Base-by-base conservation (phyloP, 2,113 vertebrate genomes). In the Tonatia bakeri region DNA sequence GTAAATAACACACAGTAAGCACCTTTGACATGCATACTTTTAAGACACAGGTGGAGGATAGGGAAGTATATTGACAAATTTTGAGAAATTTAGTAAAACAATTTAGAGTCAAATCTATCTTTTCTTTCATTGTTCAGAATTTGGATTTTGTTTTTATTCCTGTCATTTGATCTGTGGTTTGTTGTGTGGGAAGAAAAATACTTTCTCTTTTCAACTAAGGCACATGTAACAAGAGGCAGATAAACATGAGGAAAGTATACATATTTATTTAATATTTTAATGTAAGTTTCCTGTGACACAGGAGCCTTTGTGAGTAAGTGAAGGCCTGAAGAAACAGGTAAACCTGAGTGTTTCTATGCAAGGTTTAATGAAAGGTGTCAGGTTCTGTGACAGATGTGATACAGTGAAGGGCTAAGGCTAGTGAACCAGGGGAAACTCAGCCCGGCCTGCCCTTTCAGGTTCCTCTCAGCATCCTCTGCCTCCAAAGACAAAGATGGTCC, bases 151-250 rank as follows among this genome's bases (percentile, higher is more conserved):
- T 92, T 96, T 97, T 92, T 86, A 47, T 81, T 95, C 50, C 73
- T 86, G 84, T 94, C 50, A 31, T 96, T 96, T 94, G 31, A 87
- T 73, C 59, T 97, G 79, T 77, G 64, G 36, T 97, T 94, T 96
- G 94, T 81, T 91, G 50, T 38, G 11, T 9, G 61, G 45, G 61
- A 84, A 26, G 59, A 90, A 85, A 83, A 79, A 59, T n/a, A 28
- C 28, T 22, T 90, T 94, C 75, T 45, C 19, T n/a, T 64, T 82
- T 77, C 9, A 20, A 26, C 93, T 69, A 38, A 79, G 47, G 24
- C 6, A 16, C 40, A 33, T 67, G 3, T 76, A 50, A 75, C 69
- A 84, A 83, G 28, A 47, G 87, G 67, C 45, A 77, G 54, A 87
- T 14, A 3, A 79, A 31, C 16, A 75, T 43, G 54, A 73, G 54